Conservation (phyloP, 1,140 invertebrate genomes). For the Drosophila micromelanica region DNA sequence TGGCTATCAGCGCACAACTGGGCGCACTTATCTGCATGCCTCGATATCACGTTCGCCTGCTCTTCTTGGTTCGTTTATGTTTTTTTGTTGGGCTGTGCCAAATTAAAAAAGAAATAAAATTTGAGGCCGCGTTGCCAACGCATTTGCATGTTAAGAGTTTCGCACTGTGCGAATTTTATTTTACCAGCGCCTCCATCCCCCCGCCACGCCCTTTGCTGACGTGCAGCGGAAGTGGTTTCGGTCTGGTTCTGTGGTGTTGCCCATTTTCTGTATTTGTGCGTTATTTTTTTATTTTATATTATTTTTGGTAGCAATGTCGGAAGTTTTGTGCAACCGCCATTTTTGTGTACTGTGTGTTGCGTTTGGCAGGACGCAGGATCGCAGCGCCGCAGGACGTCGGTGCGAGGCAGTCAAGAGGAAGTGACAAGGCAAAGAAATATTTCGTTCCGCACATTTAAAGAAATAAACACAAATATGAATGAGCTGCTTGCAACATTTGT, state of each 20-base stretch:
- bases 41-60: conserved; percentile 72
- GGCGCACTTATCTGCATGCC: conserved; percentile 74
- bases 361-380: conserved; percentile 9
- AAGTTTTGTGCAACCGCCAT: conserved; percentile 73
- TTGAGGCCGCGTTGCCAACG: conserved; percentile 43
- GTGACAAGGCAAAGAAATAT: conserved; percentile 16
- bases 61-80: conserved; percentile 11
- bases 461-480: conserved; percentile 50
- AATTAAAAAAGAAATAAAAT: conserved; percentile 81
- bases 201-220: conserved; percentile 41
- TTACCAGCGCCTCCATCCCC: conserved; percentile 6
- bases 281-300: background rate
- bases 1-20: conserved; percentile 50
- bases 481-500: conserved; percentile 27
- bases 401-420: background rate
- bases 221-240: conserved; percentile 62
- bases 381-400: conserved; percentile 13
- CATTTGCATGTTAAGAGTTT: conserved; percentile 82
- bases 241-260: conserved; percentile 29
- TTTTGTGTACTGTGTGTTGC: conserved; percentile 46
- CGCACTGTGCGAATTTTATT: conserved; percentile 74
- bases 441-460: conserved; percentile 29
- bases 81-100: conserved; percentile 34
- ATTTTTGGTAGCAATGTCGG: conserved; percentile 44
- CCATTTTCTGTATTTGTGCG: conserved; percentile 32